Conservation (phyloP, 2,888 invertebrate genomes). For the Sphaeridia pumilis region DNA sequence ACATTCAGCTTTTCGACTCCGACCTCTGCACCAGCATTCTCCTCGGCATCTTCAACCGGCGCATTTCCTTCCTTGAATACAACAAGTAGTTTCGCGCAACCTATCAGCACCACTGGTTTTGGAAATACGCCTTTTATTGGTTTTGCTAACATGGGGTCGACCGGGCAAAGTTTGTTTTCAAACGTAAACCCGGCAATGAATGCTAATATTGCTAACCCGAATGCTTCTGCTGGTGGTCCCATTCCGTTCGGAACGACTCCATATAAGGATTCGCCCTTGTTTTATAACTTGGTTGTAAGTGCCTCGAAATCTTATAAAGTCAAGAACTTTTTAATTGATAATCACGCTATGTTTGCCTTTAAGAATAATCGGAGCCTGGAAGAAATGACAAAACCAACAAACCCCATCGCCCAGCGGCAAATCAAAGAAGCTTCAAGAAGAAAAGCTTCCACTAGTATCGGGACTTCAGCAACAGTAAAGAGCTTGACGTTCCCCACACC, state of each 20-base stretch:
- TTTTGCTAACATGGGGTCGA: background rate
- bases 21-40: conserved; percentile 7
- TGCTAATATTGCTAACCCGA: conserved; percentile 1
- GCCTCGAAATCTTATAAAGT: no score
- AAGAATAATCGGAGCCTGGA: conserved; percentile 50
- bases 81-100: conserved; percentile 4
- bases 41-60: background rate
- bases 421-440: conserved; percentile 43
- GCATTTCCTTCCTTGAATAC: conserved; percentile 11
- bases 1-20: conserved; percentile 9
- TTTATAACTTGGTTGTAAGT: conserved; percentile 52
- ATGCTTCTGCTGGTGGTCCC: conserved; percentile 7
- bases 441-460: conserved; percentile 23
- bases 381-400: conserved; percentile 57
- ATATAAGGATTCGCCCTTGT: conserved; percentile 75
- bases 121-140: conserved; percentile 6
- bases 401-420: conserved; percentile 58
- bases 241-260: conserved; percentile 57
- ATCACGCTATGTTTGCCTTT: conserved; percentile 19
- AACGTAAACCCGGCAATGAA: conserved; percentile 7
- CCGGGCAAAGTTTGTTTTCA: conserved; percentile 19
- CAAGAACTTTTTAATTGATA: no score
- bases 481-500: conserved; percentile 24
- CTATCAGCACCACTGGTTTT: conserved; percentile 12
- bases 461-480: conserved; percentile 17